phyloP scores from a whole-genome alignment of 2,113 vertebrate species.

The Syrmaticus mikado region DNA sequence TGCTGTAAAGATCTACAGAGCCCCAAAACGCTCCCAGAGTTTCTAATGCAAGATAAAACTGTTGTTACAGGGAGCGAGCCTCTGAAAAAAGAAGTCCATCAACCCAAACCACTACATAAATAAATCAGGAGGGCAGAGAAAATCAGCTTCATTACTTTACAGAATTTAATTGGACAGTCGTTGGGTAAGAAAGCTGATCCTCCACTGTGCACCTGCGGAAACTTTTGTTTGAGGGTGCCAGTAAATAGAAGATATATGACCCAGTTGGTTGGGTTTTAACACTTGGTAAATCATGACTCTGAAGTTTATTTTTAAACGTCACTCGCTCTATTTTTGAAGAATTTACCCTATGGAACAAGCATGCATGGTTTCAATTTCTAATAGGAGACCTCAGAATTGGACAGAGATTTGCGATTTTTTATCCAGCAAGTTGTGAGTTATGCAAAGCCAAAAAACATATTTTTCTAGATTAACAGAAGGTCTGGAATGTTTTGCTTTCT shows the following conservation, averaged over 20 bases:
- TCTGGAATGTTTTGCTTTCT: conserved; percentile 50
- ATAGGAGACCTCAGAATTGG: background rate
- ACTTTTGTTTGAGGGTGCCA: background rate
- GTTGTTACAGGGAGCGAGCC: background rate
- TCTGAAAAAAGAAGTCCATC: background rate
- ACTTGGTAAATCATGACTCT: background rate
- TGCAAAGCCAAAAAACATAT: conserved; percentile 29
- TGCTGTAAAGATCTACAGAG: background rate
- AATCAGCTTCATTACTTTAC: background rate
- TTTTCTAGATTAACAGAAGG: conserved; percentile 42
- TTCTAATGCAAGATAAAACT: background rate
- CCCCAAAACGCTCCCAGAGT: background rate
- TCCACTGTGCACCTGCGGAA: background rate
- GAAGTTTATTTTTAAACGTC: background rate
- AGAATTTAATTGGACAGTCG: background rate
- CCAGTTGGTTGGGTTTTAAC: background rate
- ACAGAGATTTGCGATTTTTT: background rate
- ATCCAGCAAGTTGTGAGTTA: background rate
- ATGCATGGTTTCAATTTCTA: background rate
- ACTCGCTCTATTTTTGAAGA: background rate
- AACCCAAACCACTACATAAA: background rate
- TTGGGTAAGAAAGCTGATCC: background rate
- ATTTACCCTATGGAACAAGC: background rate
- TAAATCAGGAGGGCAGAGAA: background rate
- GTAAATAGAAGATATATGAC: background rate